Evolutionary conservation across 2,888 invertebrate species (phyloP), one percentile per base, ranked within the genome.

Genomic region (Melieria omissa): DNA sequence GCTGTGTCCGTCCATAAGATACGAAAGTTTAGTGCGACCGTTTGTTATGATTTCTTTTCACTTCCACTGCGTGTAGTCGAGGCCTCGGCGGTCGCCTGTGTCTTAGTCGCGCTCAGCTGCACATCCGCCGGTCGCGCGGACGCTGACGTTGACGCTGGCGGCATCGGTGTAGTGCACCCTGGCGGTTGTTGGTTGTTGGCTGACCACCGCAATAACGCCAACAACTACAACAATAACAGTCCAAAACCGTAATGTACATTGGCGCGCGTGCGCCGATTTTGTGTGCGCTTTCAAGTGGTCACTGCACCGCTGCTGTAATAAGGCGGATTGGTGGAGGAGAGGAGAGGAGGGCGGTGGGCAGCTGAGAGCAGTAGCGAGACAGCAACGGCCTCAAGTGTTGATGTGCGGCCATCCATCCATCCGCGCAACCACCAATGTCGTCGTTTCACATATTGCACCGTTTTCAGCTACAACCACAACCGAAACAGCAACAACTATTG

Each of bases 181-280:
- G n/a, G 29, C 57, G 57, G 9, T 4, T 29, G 9, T 57, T 57
- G n/a, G 16, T 14, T 10, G 9, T 16, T 57, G 29, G n/a, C 10
- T 57, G 5, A 16, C 5, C 29, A 57, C 29, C 29, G 29, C 29
- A 29, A 29, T 29, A 29, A 29, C 29, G 29, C 29, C 29, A 29
- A 29, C 29, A 29, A 29, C n/a, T n/a, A n/a, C 29, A 29, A 29
- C 29, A 29, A 29, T 67, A 67, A 60, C 60, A 47, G n/a, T 52
- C 49, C 49, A 49, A 67, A 67, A 67, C 67, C 67, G 67, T 67
- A 67, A 67, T 67, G 67, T 52, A 61, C 52, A 44, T 61, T 67
- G 49, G 60, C 67, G 67, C 60, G 67, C 67, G 44, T 67, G 67
- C 67, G 60, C 67, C 49, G 12, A 61, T 49, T 58, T 29, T 52